phyloP scores from a whole-genome alignment of 2,888 invertebrate species.

The Eumerus sabulonum region DNA sequence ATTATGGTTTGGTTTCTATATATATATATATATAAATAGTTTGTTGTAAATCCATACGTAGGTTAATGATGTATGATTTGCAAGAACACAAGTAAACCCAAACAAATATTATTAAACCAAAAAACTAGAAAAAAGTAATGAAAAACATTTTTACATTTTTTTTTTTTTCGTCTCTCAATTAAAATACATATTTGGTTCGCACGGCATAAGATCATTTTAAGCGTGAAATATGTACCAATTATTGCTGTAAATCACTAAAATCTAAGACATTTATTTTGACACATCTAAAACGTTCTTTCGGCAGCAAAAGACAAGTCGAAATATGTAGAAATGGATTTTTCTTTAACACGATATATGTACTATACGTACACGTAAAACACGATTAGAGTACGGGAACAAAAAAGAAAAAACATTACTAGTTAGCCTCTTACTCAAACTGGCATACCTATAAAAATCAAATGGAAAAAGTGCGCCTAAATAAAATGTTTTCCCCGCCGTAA shows the following conservation, averaged over 20 bases:
- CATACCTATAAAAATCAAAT: too few relatives aligned
- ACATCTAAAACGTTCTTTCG: not conserved
- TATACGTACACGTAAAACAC: too few relatives aligned
- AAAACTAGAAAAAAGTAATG: constrained; percentile 24
- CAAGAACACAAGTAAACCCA: constrained; percentile 19
- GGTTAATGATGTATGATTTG: constrained; percentile 44
- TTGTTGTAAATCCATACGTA: constrained; percentile 49
- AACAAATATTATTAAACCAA: constrained; percentile 24
- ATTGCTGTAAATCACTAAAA: not conserved
- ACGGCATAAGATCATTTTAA: constrained; percentile 1
- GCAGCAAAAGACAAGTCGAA: too few relatives aligned
- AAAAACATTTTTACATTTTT: constrained; percentile 30
- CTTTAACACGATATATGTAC: too few relatives aligned
- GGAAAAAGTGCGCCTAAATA: too few relatives aligned
- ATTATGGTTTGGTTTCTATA: constrained; percentile 53
- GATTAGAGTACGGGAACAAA: too few relatives aligned
- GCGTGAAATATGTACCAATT: not conserved
- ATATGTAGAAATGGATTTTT: too few relatives aligned
- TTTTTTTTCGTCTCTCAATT: constrained; percentile 24
- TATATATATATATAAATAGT: constrained; percentile 43
- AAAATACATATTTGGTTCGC: constrained; percentile 37
- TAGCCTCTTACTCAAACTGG: too few relatives aligned
- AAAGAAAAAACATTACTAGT: too few relatives aligned
- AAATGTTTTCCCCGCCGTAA: too few relatives aligned
- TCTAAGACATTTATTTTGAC: not conserved